These are phyloP conservation scores for Cossypha dichroa DNA, from an alignment of 2,797 vertebrate genomes.

Conservation along the genomic window DNA sequence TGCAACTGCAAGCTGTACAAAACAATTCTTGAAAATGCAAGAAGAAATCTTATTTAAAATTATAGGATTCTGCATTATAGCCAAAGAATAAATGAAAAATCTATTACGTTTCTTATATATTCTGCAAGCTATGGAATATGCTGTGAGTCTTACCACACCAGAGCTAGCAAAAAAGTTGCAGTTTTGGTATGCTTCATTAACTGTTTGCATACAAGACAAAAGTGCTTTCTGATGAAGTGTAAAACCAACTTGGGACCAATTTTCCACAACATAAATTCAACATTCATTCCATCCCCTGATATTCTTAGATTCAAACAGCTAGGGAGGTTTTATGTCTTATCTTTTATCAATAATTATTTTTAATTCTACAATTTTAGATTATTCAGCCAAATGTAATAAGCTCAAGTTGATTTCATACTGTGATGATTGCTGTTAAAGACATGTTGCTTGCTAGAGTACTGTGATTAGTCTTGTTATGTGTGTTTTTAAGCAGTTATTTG, in stretches of 20 bases:
- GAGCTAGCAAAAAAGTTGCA: constrained; percentile 69
- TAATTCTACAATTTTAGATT: constrained; percentile 54
- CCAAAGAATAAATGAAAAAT: constrained; percentile 6
- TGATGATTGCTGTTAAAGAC: constrained; percentile 27
- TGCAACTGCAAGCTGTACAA: not conserved
- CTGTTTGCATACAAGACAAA: constrained; percentile 82
- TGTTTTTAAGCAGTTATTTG: constrained; percentile 4
- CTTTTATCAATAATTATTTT: constrained; percentile 68
- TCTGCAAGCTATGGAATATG: constrained; percentile 24
- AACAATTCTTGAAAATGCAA: not conserved
- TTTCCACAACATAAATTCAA: constrained; percentile 85
- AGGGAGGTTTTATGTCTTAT: constrained; percentile 62
- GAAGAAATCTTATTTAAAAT: constrained; percentile 1
- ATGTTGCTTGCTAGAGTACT: not conserved
- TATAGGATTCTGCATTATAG: not conserved
- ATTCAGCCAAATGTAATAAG: constrained; percentile 46
- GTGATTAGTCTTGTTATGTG: not conserved
- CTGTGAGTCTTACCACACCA: constrained; percentile 51
- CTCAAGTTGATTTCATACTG: constrained; percentile 31
- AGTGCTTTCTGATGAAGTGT: constrained; percentile 81
- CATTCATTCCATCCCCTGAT: constrained; percentile 74
- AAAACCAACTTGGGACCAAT: constrained; percentile 85
- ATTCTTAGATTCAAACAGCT: constrained; percentile 68
- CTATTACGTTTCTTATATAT: constrained; percentile 20
- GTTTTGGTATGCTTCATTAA: constrained; percentile 80